These are phyloP conservation scores for Papio anubis DNA, from an alignment of 2,113 vertebrate species.

Conservation along the genomic window DNA sequence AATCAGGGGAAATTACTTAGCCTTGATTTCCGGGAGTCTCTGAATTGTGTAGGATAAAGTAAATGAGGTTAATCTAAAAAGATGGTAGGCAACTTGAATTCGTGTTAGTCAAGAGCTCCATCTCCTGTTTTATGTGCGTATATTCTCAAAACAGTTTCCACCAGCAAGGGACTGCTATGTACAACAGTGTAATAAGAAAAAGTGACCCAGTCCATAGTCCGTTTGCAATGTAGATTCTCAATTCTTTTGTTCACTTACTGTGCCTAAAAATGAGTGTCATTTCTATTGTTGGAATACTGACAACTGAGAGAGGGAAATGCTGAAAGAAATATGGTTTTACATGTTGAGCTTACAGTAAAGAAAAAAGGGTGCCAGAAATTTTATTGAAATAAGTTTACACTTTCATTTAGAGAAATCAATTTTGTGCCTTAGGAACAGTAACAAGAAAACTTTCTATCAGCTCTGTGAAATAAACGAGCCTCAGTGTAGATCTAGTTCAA, in stretches of 20 bases:
- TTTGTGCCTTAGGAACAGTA: neutral
- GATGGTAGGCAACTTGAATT: neutral
- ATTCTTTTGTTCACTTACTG: neutral
- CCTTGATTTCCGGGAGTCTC: neutral
- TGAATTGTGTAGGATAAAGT: neutral
- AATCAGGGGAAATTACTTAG: neutral
- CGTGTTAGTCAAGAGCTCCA: conserved; percentile 83
- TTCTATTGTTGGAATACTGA: neutral
- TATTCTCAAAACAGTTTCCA: conserved; percentile 14
- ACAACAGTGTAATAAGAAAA: neutral
- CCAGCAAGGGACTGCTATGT: neutral
- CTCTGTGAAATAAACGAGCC: neutral
- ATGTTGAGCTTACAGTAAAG: neutral
- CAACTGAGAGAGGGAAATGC: neutral
- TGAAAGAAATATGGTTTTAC: neutral
- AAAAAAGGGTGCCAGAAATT: neutral
- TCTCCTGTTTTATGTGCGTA: conserved; percentile 79
- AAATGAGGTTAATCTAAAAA: neutral
- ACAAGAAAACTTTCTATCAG: neutral
- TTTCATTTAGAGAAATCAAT: conserved; percentile 28
- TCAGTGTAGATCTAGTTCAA: neutral
- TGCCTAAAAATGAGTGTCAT: neutral
- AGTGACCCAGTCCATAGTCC: rapidly evolving
- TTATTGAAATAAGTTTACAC: conserved; percentile 1
- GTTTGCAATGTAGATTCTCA: neutral